A percentile compares a stretch with the other conserved stretches of the same genome.
Evolutionary conservation across 2,888 invertebrate species (phyloP).

Genomic region (Tillus elongatus): DNA sequence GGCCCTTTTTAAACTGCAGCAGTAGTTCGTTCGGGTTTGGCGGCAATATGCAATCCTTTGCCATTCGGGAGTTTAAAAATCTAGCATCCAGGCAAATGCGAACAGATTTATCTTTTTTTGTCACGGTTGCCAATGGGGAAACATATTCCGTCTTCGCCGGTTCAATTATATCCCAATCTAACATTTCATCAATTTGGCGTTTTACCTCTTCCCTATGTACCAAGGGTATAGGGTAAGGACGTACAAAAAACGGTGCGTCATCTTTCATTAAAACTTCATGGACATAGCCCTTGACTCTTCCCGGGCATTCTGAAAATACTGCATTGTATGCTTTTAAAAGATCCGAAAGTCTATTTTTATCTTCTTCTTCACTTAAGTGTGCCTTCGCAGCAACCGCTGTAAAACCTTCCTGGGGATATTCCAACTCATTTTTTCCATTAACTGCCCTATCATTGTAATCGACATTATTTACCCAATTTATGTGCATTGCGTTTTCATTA

Average conservation of each 20-base stretch:
- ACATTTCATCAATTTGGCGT: conserved; percentile 5
- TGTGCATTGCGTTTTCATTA: too few relatives aligned
- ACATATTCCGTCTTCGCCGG: conserved; percentile 4
- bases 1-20: neutral
- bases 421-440: too few relatives aligned
- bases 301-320: conserved; percentile 6
- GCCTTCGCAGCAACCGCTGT: too few relatives aligned
- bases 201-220: conserved; percentile 4
- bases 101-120: conserved; percentile 2
- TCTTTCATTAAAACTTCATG: neutral
- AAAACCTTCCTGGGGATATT: too few relatives aligned
- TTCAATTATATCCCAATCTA: neutral
- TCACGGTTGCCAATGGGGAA: neutral
- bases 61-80: neutral
- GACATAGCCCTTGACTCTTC: neutral
- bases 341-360: neutral
- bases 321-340: neutral
- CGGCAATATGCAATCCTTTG: conserved; percentile 1
- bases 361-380: too few relatives aligned
- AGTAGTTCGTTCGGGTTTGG: conserved; percentile 7
- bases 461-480: too few relatives aligned
- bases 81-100: conserved; percentile 5
- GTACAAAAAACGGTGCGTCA: neutral
- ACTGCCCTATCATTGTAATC: too few relatives aligned
- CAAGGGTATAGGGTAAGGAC: conserved; percentile 1